Base-by-base conservation (phyloP, 2,797 vertebrate genomes). In the Propithecus perrieri region DNA sequence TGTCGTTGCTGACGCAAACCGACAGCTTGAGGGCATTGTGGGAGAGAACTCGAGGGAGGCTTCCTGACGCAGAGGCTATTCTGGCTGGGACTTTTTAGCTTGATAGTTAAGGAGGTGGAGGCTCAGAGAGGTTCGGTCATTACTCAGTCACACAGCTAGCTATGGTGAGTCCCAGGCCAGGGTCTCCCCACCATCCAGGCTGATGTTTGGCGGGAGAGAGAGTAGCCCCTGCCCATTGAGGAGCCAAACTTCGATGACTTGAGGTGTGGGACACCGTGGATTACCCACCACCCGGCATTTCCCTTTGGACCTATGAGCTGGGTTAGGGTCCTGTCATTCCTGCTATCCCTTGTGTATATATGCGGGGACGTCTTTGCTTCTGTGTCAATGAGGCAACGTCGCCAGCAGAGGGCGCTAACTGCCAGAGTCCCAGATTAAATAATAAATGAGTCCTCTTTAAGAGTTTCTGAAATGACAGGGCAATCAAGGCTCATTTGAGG, bases 391-490 rank as follows among this genome's bases (percentile, higher is more conserved):
- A 15, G 26, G 65, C 13, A 2, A 3, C 55, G 48, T 53, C 12
- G 87, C 84, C 95, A 92, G 97, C 88, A 94, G 98, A 97, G 97
- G 96, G 93, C 61, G 95, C 79, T 1, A n/a, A 17, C n/a, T 3
- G 4, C 76, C 5, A 63, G 89, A 26, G 10, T 26, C 43, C 53
- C 78, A 18, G 28, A 69, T 89, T 55, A 41, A 4, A 7, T 74
- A 90, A 94, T 83, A 65, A 94, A 94, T 7, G 89, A 78, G 85
- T 55, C 67, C 92, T 55, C 87, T 85, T 85, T 41, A 67, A 83
- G 38, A 79, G 96, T 59, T 85, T 84, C 79, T 65, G 78, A 55
- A 91, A 53, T n/a, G 96, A 57, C 93, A 96, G 96, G 76, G 89
- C 95, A 95, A 93, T 63, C 92, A 80, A 18, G 78, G 85, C 97